Evolutionary conservation across 2,797 vertebrate species (phyloP), one percentile per base, ranked within the genome.

Genomic region (Pelochelys cantorii): DNA sequence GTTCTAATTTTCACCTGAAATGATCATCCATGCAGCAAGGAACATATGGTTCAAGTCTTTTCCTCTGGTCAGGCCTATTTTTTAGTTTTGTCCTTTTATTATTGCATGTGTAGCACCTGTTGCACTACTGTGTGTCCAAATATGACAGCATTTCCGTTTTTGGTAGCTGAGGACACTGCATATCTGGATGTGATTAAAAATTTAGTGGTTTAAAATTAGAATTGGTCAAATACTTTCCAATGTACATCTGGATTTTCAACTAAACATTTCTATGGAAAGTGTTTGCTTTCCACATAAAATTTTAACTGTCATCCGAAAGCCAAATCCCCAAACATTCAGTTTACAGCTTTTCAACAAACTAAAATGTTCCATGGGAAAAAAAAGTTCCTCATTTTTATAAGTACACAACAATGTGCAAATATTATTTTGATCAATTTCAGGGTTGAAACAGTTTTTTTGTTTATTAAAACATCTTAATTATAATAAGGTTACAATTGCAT

Each of bases 341-440:
- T n/a, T 9, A 68, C n/a, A 68, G 65, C 20, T 68, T 68, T 34
- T 68, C 31, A 68, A 34, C 31, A 34, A 68, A 29, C 34, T n/a
- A 68, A n/a, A 68, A 68, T 20, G 18, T 68, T 68, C 65, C 15
- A 17, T 34, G 29, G 7, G 31, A 2, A 12, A 29, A 34, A 65
- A 68, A 68, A 68, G 5, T 2, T 4, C 31, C 31, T 65, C 14
- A 17, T 65, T 60, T 60, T n/a, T 68, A 68, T 68, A 34, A 11
- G 52, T 71, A 88, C 22, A 87, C 93, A 86, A 94, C 56, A 2
- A 83, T 84, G 57, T n/a, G 82, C 37, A 86, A 68, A 68, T 91
- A 91, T 57, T 86, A 23, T 79, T 93, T 79, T 48, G 90, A 87
- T 85, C 59, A 93, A 89, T 92, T 89, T 95, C 77, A 84, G 55